These are phyloP conservation scores for Steinernema carpocapsae DNA, from an alignment of 2,888 invertebrate species.

Conservation along the genomic window DNA sequence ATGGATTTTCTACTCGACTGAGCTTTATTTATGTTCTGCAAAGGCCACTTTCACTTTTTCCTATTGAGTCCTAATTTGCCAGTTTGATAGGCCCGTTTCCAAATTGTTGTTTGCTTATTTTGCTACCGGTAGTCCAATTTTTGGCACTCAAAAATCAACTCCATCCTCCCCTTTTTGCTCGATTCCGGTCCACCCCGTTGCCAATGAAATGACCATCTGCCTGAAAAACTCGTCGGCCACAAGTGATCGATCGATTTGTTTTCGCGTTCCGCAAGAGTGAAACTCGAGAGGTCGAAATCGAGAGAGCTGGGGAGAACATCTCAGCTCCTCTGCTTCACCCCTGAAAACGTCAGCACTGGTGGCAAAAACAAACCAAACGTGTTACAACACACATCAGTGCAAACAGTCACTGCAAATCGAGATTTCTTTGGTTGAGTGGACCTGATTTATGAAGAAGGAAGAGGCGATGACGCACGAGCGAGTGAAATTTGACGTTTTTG, in stretches of 20 bases:
- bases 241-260: slow-evolving; percentile 27
- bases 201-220: background rate
- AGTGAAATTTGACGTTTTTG: no score
- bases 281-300: background rate
- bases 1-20: no score
- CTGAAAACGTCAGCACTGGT: background rate
- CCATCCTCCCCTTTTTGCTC: no score
- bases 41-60: no score
- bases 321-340: background rate
- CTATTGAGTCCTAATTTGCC: no score
- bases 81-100: no score
- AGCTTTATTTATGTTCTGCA: no score
- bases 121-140: no score
- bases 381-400: background rate
- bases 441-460: background rate
- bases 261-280: background rate
- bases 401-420: background rate
- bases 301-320: background rate
- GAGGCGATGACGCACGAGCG: background rate
- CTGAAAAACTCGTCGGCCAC: background rate
- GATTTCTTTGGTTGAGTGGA: background rate
- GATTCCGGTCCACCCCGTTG: no score
- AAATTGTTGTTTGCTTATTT: no score
- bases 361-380: slow-evolving; percentile 23
- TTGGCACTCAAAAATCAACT: no score